Base-by-base conservation (phyloP, 2,113 vertebrate genomes). In the Brachyistius frenatus region DNA sequence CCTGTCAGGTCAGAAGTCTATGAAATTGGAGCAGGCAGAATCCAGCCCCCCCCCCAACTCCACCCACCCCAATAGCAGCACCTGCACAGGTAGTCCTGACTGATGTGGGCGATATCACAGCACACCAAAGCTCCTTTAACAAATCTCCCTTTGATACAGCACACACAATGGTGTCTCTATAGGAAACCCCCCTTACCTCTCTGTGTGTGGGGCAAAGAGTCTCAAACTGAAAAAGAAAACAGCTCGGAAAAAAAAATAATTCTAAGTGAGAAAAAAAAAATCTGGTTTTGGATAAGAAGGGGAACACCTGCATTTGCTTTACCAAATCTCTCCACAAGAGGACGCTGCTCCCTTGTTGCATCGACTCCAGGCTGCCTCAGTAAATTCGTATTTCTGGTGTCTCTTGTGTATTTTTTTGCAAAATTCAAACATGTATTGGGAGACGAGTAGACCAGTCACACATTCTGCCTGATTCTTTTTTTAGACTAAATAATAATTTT, bases 131-230 rank as follows among this genome's bases (percentile, higher is more conserved):
- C 81, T 84, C 80, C 89, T 88, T 86, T 64, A 90, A 92, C 93
- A 93, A 88, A 83, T 93, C 88, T 88, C 85, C 86, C 93, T 94
- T 94, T 95, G 92, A 94, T 92, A 83, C 64, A 52, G 82, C 50
- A 13, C 78, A 86, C 83, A 95, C 94, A 95, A 94, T 94, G 83
- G 76, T 68, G 84, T 84, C 90, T 93, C 89, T 94, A 91, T 94
- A 66, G 87, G 68, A 85, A 76, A 76, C 66, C 66, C 71, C 23
- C 62, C 73, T 44, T 63, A 78, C 37, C 56, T 72, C 63, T 79
- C 64, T 23, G 1, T 74, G 63, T 78, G 79, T 58, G 9, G 54
- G 70, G 61, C 44, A 36, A 5, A 55, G 39, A n/a, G 46, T 55
- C 75, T 70, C 68, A 63, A 50, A 66, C 41, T 78, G 8, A 30